Base-by-base conservation (phyloP, 2,888 invertebrate species). In the Polylopha cassiicola region DNA sequence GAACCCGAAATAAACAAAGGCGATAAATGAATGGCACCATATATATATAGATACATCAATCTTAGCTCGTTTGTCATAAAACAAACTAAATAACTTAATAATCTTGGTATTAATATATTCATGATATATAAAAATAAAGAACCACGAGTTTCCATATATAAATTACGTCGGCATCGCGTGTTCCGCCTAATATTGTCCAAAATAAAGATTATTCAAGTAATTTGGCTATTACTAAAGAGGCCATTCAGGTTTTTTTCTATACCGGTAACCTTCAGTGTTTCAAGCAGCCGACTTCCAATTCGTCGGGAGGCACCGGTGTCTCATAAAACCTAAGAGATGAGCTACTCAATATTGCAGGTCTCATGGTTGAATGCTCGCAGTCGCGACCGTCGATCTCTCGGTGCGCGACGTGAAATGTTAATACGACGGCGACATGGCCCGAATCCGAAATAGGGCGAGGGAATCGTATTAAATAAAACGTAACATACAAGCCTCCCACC, bases 391-490 rank as follows among this genome's bases (percentile, higher is more conserved):
- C 43, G 38, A 29, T 44, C 46, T 41, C 41, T 46, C 37, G 41
- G 41, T 37, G 48, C 46, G 45, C 48, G 30, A 46, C 53, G 52
- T 61, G 58, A 64, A 67, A 65, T 58, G 59, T 69, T 63, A 65
- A 65, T 58, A 57, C 43, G 43, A 16, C 34, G 43, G 47, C 55
- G 58, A 57, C 61, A 53, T 51, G 53, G 49, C 48, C 55, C 51
- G 53, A 58, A 57, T 58, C 50, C 48, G 46, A 65, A 65, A 58
- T 61, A 57, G 59, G 55, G 43, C 55, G 49, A 45, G 47, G 51
- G 57, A 53, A 62, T 60, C 53, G 55, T 54, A 60, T 60, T 56
- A 64, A 58, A 57, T 58, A 65, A 57, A 56, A 47, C 43, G 43
- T 43, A 47, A 44, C 44, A 39, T 15, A 14, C 13, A 4, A n/a